A percentile compares a stretch with the other conserved stretches of the same genome.
Conservation (phyloP, 92 coral and sea anemone species). For the Palythoa grandiflora region DNA sequence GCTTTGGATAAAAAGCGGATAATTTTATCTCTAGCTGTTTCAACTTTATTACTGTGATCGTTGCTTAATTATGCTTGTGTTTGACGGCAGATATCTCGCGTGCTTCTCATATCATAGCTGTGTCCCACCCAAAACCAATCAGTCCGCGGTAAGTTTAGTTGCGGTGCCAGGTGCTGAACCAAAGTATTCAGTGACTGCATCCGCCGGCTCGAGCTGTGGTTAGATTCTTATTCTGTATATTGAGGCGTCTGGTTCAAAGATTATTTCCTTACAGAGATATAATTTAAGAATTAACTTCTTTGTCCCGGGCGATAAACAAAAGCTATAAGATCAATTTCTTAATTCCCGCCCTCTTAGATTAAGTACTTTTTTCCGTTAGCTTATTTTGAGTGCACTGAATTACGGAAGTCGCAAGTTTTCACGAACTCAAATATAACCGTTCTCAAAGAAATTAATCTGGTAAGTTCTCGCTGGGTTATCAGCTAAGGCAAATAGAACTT, state of each 20-base stretch:
- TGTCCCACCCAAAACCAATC: not conserved
- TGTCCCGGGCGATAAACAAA: not conserved
- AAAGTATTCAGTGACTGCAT: not conserved
- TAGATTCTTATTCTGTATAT: not conserved
- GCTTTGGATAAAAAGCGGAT: not conserved
- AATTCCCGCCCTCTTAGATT: not conserved
- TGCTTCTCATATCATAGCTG: not conserved
- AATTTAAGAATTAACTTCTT: not conserved
- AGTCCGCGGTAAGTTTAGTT: not conserved
- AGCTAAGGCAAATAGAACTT: too few relatives aligned
- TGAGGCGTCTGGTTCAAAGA: not conserved
- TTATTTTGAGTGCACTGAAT: not conserved
- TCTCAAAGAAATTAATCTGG: too few relatives aligned
- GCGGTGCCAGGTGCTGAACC: not conserved
- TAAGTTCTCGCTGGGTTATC: too few relatives aligned
- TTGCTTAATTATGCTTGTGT: not conserved
- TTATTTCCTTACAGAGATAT: not conserved
- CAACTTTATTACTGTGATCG: not conserved
- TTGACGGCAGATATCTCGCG: not conserved
- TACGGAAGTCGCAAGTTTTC: not conserved
- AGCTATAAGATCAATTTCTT: not conserved
- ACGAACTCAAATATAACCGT: not conserved
- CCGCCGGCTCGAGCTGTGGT: constrained; percentile 13
- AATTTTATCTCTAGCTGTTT: not conserved
- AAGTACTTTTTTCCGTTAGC: not conserved